Evolutionary conservation across 2,113 vertebrate genomes (phyloP), one percentile per base, ranked within the genome.

Genomic region (Muntiacus muntjak): DNA sequence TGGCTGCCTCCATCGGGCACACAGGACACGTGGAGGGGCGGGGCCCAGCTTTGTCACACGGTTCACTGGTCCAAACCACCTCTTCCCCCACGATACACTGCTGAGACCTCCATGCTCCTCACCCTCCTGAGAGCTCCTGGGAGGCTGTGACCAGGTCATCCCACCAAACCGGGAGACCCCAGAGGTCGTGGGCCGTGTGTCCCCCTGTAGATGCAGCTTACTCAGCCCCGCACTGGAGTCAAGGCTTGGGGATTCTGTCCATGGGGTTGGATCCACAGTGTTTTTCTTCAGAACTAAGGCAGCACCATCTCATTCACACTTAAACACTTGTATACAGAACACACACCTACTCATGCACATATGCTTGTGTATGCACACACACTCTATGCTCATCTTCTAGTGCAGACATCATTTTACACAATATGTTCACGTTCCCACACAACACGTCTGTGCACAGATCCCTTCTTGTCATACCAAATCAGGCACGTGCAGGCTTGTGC

Each of bases 311-410:
- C n/a, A 47, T 55, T 50, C 26, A 43, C 17, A n/a, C 71, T 40
- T 62, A 50, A 50, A 5, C 9, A 13, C 21, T 23, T 74, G 19
- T 74, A 43, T 36, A 25, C 71, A 74, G 21, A 25, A 74, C 71
- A 74, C 36, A 74, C 36, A 25, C 10, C 21, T 14, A 74, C 36
- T 43, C 6, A 5, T 43, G 21, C 21, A 74, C 71, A 12, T 3
- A 7, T 1, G 36, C 13, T 23, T 1, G 30, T 6, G 25, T 5
- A 6, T 0, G 0, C 36, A 40, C 36, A 74, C 67, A 74, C 36
- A 74, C 36, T 40, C 36, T 25, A 2, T 0, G 14, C 64, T 76
- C n/a, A 28, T 11, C 19, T 19, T 10, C 50, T n/a, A 17, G 23
- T 10, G 47, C 1, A 7, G 54, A 60, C 25, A 14, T 28, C 21